These are phyloP conservation scores for Oophaga sylvatica DNA, from an alignment of 2,797 vertebrate genomes.

Conservation along the genomic window DNA sequence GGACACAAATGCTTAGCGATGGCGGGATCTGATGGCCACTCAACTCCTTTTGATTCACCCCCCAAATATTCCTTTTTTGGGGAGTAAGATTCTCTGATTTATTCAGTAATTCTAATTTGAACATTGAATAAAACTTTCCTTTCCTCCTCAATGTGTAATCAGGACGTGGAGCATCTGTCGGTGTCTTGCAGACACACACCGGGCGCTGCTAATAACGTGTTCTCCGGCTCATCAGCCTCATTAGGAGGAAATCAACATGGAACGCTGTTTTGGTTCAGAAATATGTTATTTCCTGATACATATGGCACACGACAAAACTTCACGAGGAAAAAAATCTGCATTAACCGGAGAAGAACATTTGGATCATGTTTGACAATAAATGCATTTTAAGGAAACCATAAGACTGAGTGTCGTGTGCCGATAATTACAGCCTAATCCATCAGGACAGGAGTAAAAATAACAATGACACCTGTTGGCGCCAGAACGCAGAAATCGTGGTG, in stretches of 20 bases:
- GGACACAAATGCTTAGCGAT: too few relatives aligned
- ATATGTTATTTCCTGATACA: conserved; percentile 51
- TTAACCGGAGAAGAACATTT: conserved; percentile 13
- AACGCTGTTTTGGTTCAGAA: conserved; percentile 42
- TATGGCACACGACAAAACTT: conserved; percentile 52
- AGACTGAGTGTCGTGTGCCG: background rate
- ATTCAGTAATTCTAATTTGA: too few relatives aligned
- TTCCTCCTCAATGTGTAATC: too few relatives aligned
- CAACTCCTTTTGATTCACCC: too few relatives aligned
- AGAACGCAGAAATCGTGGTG: background rate
- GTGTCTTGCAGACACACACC: conserved; percentile 1
- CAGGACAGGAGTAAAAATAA: background rate
- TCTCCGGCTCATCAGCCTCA: conserved; percentile 32
- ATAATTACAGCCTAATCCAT: background rate
- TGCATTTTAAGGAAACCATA: background rate
- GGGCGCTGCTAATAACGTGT: conserved; percentile 41
- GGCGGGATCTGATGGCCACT: too few relatives aligned
- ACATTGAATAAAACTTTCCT: background rate
- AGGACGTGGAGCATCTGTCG: conserved; percentile 17
- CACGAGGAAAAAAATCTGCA: background rate
- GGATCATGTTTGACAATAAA: conserved; percentile 35
- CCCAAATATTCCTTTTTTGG: too few relatives aligned
- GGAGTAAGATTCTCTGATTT: too few relatives aligned
- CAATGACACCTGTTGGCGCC: background rate
- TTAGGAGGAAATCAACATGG: conserved; percentile 39